Base-by-base conservation (phyloP, 2,113 vertebrate species). In the Collichthys lucidus region DNA sequence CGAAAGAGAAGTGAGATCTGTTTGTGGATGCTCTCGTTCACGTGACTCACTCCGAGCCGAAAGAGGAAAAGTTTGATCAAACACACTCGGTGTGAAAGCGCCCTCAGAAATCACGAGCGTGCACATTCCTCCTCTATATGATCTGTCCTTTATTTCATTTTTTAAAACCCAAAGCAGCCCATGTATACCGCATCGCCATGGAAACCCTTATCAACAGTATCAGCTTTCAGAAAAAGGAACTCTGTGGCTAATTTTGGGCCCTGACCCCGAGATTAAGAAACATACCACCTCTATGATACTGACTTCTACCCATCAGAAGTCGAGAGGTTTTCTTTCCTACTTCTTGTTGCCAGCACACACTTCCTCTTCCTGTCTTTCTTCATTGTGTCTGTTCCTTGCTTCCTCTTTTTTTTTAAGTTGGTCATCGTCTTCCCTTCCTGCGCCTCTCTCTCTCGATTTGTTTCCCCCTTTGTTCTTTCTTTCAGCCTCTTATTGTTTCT, bases 361-460 rank as follows among this genome's bases (percentile, higher is more conserved):
- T 92, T 93, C 90, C 91, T 83, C 83, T 90, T 88, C 86, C 85
- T 84, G 80, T 90, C 84, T 93, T 92, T 94, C 89, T 91, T 91
- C 82, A 90, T 82, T 87, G 87, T 83, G 90, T 93, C 91, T 90
- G 89, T 91, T 88, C 77, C 91, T 75, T 86, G 56, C 90, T 94
- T 94, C 94, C 93, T 90, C 93, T 94, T 94, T 92, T 92, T 86
- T 88, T 78, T 40, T 40, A 79, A 42, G 24, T 59, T 72, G 29
- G 59, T 78, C 79, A 80, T 79, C 49, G 49, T 22, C 76, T 71
- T 75, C 69, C 35, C 62, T 77, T 85, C 49, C 82, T 77, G 17
- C 19, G 14, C 80, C 31, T 63, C 29, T 63, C 29, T 63, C 31
- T 52, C 15, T 0, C 4, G 49, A 20, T 71, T 52, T 74, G 12